A percentile compares a stretch with the other conserved stretches of the same genome.
Evolutionary conservation across 1,140 invertebrate species (phyloP).

Genomic region (Heliothis virescens): DNA sequence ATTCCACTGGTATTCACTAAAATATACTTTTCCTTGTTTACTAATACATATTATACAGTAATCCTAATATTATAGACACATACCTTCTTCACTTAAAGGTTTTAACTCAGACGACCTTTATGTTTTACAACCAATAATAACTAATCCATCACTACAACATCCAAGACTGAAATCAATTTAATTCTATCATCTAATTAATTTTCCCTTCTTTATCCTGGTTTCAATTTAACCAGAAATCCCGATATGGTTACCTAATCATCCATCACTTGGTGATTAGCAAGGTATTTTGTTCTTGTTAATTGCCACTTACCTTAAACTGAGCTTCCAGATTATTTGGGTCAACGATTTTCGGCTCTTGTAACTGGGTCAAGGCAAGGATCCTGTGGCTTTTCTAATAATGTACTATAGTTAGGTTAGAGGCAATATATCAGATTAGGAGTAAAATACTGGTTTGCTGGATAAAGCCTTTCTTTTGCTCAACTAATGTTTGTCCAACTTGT

Average conservation of each 20-base stretch:
- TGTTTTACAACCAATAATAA: too few relatives aligned
- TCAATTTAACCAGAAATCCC: not conserved
- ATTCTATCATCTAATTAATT: too few relatives aligned
- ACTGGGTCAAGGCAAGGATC: slow-evolving; percentile 22
- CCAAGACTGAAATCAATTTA: too few relatives aligned
- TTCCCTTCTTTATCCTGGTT: not conserved
- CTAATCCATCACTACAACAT: too few relatives aligned
- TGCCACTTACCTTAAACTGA: slow-evolving; percentile 23
- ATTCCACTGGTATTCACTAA: too few relatives aligned
- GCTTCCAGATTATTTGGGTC: slow-evolving; percentile 29
- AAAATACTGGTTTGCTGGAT: not conserved
- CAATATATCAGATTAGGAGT: slow-evolving; percentile 27
- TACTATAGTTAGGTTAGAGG: not conserved
- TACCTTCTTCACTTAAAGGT: too few relatives aligned
- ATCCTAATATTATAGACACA: too few relatives aligned
- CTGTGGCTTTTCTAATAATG: slow-evolving; percentile 17
- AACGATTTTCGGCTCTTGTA: slow-evolving; percentile 19
- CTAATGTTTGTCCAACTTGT: not conserved
- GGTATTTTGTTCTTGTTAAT: slow-evolving; percentile 27
- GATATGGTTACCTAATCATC: slow-evolving; percentile 8
- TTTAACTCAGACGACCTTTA: too few relatives aligned
- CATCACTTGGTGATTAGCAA: slow-evolving; percentile 20
- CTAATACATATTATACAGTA: too few relatives aligned
- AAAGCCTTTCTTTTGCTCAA: not conserved
- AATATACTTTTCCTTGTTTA: too few relatives aligned